phyloP scores from a whole-genome alignment of 2,113 vertebrate species.

The Oncorhynchus masou region DNA sequence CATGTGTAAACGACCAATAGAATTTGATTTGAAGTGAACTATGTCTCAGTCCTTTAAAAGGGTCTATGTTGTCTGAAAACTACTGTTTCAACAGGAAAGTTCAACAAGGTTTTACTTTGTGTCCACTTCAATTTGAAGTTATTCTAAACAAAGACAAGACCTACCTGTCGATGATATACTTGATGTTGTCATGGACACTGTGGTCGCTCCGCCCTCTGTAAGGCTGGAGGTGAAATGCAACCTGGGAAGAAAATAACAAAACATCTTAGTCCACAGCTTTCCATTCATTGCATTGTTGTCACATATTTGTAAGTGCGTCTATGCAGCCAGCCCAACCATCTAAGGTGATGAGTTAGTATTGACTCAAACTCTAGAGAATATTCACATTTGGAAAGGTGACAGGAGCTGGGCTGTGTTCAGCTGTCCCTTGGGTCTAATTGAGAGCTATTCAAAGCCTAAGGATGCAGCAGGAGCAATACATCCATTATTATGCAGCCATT shows the following conservation, averaged over 20 bases:
- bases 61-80: not conserved
- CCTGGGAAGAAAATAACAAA: slow-evolving; percentile 63
- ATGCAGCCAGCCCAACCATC: slow-evolving; percentile 12
- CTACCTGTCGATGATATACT: slow-evolving; percentile 90
- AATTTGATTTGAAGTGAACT: too few species aligned
- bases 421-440: not conserved
- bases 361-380: slow-evolving; percentile 14
- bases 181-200: slow-evolving; percentile 86
- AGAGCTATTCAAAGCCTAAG: slow-evolving; percentile 7
- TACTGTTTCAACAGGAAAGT: slow-evolving; percentile 23
- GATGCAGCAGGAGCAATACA: not conserved
- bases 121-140: not conserved
- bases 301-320: not conserved
- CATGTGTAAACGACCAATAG: too few species aligned
- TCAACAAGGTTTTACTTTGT: slow-evolving; percentile 24
- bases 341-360: slow-evolving; percentile 9
- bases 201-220: slow-evolving; percentile 85
- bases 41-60: not conserved
- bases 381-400: slow-evolving; percentile 2
- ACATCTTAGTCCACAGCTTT: slow-evolving; percentile 22
- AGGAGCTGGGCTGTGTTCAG: not conserved
- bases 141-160: slow-evolving; percentile 23
- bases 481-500: not conserved
- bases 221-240: slow-evolving; percentile 87
- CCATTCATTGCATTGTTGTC: slow-evolving; percentile 13